A percentile compares a stretch with the other conserved stretches of the same genome.
Evolutionary conservation across 2,888 invertebrate species (phyloP).

Genomic region (Aphelenchoides bicaudatus): DNA sequence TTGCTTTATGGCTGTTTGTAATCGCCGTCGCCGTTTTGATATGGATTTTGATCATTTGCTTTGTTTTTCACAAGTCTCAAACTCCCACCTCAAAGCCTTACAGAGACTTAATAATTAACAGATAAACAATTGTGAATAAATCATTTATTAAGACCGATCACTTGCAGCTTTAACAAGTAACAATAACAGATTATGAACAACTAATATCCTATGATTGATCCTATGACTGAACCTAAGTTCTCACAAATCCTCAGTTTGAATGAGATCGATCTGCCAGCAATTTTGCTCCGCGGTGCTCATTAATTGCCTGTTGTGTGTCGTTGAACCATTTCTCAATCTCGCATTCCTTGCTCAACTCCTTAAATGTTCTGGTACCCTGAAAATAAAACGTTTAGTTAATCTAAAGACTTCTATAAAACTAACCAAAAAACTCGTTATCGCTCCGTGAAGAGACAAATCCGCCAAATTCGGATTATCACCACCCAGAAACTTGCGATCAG

Average conservation of each 20-base stretch:
- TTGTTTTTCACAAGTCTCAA: constrained; percentile 44
- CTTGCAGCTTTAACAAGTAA: too few species aligned
- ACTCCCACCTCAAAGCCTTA: constrained; percentile 46
- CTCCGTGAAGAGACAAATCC: constrained; percentile 72
- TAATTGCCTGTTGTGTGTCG: constrained; percentile 37
- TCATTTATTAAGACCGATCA: too few species aligned
- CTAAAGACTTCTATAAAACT: too few species aligned
- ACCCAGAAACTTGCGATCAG: constrained; percentile 76
- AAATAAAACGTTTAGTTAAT: constrained; percentile 8
- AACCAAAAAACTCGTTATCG: constrained; percentile 20
- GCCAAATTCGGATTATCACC: constrained; percentile 82
- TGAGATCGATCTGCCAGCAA: constrained; percentile 16
- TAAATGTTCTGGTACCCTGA: constrained; percentile 38
- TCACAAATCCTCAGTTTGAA: too few species aligned
- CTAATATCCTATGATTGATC: too few species aligned
- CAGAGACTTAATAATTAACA: constrained; percentile 50
- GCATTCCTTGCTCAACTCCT: constrained; percentile 45
- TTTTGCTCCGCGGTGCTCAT: constrained; percentile 20
- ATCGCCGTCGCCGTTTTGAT: constrained; percentile 49
- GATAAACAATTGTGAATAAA: constrained; percentile 6
- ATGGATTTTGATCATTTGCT: constrained; percentile 52
- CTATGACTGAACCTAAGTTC: too few species aligned
- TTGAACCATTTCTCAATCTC: constrained; percentile 49
- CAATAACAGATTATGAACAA: too few species aligned
- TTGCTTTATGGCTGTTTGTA: constrained; percentile 59